These are phyloP conservation scores for Sus cebifrons DNA, from an alignment of 2,797 vertebrate genomes.

Conservation along the genomic window DNA sequence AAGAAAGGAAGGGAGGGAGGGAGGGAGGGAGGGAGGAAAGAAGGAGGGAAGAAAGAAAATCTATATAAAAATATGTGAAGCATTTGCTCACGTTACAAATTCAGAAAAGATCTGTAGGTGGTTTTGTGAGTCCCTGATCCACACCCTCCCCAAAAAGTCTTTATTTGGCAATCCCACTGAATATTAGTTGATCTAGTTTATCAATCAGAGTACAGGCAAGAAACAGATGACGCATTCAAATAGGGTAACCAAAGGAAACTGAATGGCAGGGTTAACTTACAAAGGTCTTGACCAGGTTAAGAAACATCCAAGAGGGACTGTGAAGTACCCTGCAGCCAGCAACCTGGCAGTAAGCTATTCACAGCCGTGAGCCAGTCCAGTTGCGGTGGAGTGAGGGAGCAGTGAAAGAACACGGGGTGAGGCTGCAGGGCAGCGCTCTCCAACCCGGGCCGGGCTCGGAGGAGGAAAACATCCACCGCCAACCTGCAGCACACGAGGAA, in stretches of 20 bases:
- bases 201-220: neutral
- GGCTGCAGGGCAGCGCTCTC: neutral
- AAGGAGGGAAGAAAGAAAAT: neutral
- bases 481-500: neutral
- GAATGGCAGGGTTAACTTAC: neutral
- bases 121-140: neutral
- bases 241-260: neutral
- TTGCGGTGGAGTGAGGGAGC: neutral
- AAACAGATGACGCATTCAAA: neutral
- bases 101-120: neutral
- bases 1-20: too few relatives aligned
- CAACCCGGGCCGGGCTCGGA: neutral
- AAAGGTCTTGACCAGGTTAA: neutral
- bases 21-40: too few relatives aligned
- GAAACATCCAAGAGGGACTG: neutral
- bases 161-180: neutral
- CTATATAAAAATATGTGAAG: neutral
- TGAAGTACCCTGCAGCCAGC: neutral
- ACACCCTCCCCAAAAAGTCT: neutral
- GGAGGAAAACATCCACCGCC: neutral
- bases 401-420: neutral
- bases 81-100: neutral
- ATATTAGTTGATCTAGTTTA: neutral
- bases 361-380: neutral
- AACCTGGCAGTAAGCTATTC: neutral